Percentiles rank a stretch among this genome's conserved stretches.
These are phyloP conservation scores for Hydrophis major DNA, from an alignment of 2,797 vertebrate genomes.

Conservation along the genomic window DNA sequence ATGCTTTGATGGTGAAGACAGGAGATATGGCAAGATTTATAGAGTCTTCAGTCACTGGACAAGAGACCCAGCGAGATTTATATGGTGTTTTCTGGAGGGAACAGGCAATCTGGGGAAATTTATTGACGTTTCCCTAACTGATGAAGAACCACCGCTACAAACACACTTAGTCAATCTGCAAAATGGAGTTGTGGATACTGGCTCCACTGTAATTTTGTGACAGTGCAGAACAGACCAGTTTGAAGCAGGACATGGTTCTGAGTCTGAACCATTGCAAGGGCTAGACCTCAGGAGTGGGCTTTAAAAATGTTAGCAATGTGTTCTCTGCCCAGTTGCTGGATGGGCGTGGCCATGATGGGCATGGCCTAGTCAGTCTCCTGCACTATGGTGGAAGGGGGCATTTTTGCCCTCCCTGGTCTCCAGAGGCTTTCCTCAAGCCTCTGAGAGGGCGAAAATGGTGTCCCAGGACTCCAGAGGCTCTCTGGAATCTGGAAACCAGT, in stretches of 20 bases:
- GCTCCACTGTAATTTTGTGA: neutral
- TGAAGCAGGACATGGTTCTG: neutral
- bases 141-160: slow-evolving; percentile 16
- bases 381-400: too few species aligned
- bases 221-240: neutral
- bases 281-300: too few species aligned
- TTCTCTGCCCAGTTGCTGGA: too few species aligned
- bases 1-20: slow-evolving; percentile 1
- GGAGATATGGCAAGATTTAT: neutral
- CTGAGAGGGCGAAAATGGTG: too few species aligned
- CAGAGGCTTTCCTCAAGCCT: too few species aligned
- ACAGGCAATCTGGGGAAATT: slow-evolving; percentile 29
- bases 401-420: too few species aligned
- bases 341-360: too few species aligned
- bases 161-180: neutral
- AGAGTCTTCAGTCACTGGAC: neutral
- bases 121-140: slow-evolving; percentile 29
- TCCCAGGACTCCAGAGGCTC: too few species aligned
- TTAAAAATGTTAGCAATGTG: too few species aligned
- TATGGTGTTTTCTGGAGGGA: slow-evolving; percentile 10
- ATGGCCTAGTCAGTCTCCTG: too few species aligned
- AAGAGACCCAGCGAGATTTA: slow-evolving; percentile 35
- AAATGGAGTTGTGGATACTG: neutral
- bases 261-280: neutral
- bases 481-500: too few species aligned